Conservation (phyloP, 2,888 invertebrate genomes). For the Graphium colonna region DNA sequence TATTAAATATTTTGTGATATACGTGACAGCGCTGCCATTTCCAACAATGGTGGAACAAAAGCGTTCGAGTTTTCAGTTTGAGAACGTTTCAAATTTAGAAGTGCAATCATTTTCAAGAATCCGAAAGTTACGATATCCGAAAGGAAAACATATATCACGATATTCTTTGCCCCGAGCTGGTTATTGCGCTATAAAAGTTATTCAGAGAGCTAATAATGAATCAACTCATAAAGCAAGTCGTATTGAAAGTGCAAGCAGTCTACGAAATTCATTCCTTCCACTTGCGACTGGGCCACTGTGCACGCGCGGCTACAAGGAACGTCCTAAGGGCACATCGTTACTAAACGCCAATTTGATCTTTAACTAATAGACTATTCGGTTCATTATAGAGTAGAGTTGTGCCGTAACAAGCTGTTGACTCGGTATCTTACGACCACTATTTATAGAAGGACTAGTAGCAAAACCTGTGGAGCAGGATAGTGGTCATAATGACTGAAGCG, state of each 20-base stretch:
- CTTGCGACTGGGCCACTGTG: conserved; percentile 66
- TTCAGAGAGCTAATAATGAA: conserved; percentile 46
- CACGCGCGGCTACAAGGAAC: conserved; percentile 31
- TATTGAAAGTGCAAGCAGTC: conserved; percentile 72
- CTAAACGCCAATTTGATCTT: conserved; percentile 32
- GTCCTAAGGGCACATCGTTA: conserved; percentile 18
- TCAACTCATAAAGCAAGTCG: conserved; percentile 49
- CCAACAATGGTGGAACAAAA: conserved; percentile 11
- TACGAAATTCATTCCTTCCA: conserved; percentile 63
- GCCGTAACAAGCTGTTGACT: conserved; percentile 34
- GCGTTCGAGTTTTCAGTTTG: conserved; percentile 8
- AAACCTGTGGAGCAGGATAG: conserved; percentile 69
- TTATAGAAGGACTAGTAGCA: conserved; percentile 67
- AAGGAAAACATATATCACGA: conserved; percentile 32
- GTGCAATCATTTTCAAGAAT: conserved; percentile 33
- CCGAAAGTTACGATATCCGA: conserved; percentile 32
- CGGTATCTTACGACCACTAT: conserved; percentile 45
- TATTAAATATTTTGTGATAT: neutral
- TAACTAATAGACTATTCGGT: conserved; percentile 28
- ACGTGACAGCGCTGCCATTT: neutral
- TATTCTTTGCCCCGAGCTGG: conserved; percentile 29
- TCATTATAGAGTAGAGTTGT: conserved; percentile 29
- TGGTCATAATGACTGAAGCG: conserved; percentile 53
- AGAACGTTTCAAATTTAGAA: conserved; percentile 23
- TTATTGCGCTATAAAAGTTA: conserved; percentile 37